A percentile compares a stretch with the other conserved stretches of the same genome.
Conservation (phyloP, 2,113 vertebrate species). For the Nesoenas mayeri region DNA sequence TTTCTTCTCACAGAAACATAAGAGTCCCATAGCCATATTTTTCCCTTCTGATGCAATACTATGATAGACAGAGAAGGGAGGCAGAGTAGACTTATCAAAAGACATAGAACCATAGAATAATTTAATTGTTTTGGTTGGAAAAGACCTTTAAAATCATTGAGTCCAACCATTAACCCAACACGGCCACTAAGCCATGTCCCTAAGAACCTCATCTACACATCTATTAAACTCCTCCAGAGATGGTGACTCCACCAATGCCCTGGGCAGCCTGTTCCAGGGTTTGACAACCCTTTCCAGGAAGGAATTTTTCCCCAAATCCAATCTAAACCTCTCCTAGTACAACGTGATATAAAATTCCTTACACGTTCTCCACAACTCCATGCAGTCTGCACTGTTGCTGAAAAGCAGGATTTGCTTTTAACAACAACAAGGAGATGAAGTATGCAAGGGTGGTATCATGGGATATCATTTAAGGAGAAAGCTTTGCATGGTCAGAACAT, state of each 20-base stretch:
- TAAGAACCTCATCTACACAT: too few relatives aligned
- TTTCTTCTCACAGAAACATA: not conserved
- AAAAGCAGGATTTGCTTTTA: not conserved
- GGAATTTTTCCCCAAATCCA: too few relatives aligned
- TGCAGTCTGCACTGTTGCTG: not conserved
- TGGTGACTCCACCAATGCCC: too few relatives aligned
- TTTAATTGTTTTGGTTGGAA: too few relatives aligned
- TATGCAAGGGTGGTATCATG: not conserved
- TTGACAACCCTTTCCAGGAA: too few relatives aligned
- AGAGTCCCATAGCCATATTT: not conserved
- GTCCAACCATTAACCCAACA: too few relatives aligned
- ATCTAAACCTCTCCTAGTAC: too few relatives aligned
- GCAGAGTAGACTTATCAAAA: not conserved
- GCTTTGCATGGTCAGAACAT: not conserved
- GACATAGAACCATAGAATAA: not conserved
- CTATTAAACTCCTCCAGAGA: too few relatives aligned
- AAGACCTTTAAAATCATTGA: too few relatives aligned
- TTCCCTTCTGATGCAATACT: not conserved
- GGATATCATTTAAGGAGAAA: not conserved
- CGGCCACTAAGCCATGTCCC: too few relatives aligned
- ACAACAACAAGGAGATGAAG: not conserved
- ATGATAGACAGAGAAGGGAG: not conserved
- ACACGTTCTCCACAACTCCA: rapidly evolving
- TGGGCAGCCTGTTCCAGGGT: too few relatives aligned
- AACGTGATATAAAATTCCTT: not conserved